Conservation (phyloP, 2,113 vertebrate genomes). For the Gambusia affinis region DNA sequence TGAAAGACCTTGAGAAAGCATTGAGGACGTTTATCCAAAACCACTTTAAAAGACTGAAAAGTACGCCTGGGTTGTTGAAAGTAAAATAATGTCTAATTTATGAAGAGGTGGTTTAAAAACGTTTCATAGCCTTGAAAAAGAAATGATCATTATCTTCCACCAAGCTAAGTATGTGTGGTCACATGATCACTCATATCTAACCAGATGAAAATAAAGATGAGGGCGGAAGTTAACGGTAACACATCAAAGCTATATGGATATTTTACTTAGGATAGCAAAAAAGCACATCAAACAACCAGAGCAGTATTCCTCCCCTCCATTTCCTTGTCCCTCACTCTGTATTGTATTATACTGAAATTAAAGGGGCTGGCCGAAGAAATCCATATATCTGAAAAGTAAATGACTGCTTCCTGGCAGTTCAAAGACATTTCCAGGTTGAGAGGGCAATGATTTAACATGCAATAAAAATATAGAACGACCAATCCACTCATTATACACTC, state of each 20-base stretch:
- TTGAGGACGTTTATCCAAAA: background rate
- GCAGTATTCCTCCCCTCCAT: background rate
- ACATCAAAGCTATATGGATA: slow-evolving; percentile 71
- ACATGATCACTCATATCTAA: slow-evolving; percentile 43
- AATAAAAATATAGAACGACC: slow-evolving; percentile 52
- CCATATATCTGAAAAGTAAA: slow-evolving; percentile 67
- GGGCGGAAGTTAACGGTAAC: slow-evolving; percentile 50
- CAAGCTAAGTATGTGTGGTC: slow-evolving; percentile 20
- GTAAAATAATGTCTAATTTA: too few relatives aligned
- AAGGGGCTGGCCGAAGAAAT: slow-evolving; percentile 63
- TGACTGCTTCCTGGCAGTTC: slow-evolving; percentile 68
- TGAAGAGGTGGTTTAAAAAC: too few relatives aligned
- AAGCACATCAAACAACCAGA: slow-evolving; percentile 72
- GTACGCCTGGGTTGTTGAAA: too few relatives aligned
- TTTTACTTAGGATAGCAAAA: slow-evolving; percentile 59
- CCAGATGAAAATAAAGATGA: slow-evolving; percentile 13
- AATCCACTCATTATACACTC: slow-evolving; percentile 40
- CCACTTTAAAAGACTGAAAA: too few relatives aligned
- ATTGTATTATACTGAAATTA: slow-evolving; percentile 67
- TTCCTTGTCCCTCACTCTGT: slow-evolving; percentile 29
- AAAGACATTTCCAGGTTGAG: slow-evolving; percentile 58
- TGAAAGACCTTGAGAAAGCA: background rate
- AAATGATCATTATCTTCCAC: slow-evolving; percentile 8
- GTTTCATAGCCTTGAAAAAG: too few relatives aligned
- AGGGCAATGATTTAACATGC: slow-evolving; percentile 66